Percentiles rank a stretch among this genome's conserved stretches.
These are phyloP conservation scores for Poecilia wingei DNA, from an alignment of 2,797 vertebrate species.

Conservation along the genomic window DNA sequence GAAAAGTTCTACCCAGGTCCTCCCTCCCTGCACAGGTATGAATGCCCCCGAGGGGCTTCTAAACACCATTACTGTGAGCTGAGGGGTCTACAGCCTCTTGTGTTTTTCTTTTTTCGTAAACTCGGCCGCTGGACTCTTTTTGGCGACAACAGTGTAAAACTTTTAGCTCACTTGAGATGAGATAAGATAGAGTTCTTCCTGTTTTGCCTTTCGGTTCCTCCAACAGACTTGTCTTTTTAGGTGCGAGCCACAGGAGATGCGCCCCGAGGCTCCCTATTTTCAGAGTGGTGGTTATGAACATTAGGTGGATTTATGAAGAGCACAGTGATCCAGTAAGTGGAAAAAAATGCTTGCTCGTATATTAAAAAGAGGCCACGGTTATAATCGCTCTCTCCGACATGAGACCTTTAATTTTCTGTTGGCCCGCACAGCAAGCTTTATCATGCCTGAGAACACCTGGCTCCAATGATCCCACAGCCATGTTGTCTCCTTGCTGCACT, in stretches of 20 bases:
- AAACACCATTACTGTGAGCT: conserved; percentile 58
- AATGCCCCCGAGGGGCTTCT: conserved; percentile 65
- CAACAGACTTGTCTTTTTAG: conserved; percentile 23
- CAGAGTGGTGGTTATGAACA: conserved; percentile 75
- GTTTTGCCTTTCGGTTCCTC: conserved; percentile 52
- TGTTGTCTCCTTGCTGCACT: conserved; percentile 63
- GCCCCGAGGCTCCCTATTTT: conserved; percentile 65
- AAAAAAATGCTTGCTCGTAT: conserved; percentile 78
- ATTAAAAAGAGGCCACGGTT: conserved; percentile 81
- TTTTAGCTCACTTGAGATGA: conserved; percentile 73
- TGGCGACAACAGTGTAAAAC: conserved; percentile 67
- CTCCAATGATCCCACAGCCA: conserved; percentile 67
- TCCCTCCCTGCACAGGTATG: conserved; percentile 76
- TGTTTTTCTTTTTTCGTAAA: conserved; percentile 78
- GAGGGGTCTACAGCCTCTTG: conserved; percentile 38
- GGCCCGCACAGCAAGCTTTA: conserved; percentile 84
- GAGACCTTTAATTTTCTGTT: conserved; percentile 85
- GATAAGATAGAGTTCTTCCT: conserved; percentile 72
- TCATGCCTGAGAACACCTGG: conserved; percentile 87
- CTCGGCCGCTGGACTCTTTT: conserved; percentile 44
- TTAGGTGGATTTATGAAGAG: conserved; percentile 82
- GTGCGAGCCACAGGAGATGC: conserved; percentile 43
- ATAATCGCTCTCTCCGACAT: conserved; percentile 78
- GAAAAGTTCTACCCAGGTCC: conserved; percentile 74
- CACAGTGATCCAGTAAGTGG: conserved; percentile 73